phyloP scores from a whole-genome alignment of 2,797 vertebrate genomes.

The Periparus ater region DNA sequence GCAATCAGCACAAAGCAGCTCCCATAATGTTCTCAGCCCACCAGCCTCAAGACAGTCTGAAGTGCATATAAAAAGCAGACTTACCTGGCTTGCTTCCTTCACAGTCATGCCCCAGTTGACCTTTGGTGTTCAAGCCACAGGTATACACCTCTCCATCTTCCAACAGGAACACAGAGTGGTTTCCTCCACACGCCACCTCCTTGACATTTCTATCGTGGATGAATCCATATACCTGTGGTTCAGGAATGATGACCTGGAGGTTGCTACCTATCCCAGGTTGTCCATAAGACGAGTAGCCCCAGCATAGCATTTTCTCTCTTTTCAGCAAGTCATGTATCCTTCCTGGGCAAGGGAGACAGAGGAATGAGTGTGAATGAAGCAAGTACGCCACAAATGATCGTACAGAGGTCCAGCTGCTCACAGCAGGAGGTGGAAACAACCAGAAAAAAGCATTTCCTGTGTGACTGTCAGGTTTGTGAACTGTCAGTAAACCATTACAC shows the following conservation, averaged over 20 bases:
- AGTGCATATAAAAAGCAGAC: background rate
- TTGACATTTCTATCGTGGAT: slow-evolving; percentile 84
- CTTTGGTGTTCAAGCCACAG: slow-evolving; percentile 89
- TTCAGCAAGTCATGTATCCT: slow-evolving; percentile 75
- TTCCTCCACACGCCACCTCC: slow-evolving; percentile 88
- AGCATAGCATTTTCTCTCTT: slow-evolving; percentile 88
- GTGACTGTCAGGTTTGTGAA: background rate
- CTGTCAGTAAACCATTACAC: background rate
- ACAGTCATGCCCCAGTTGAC: slow-evolving; percentile 91
- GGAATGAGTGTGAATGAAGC: background rate
- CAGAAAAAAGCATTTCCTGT: background rate
- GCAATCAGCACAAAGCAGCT: background rate
- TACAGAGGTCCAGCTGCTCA: background rate
- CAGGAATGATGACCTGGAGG: slow-evolving; percentile 79
- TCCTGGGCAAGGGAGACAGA: background rate
- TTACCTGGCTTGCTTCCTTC: slow-evolving; percentile 86
- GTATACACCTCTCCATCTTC: slow-evolving; percentile 92
- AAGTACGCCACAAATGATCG: background rate
- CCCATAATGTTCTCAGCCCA: background rate
- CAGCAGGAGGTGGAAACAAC: background rate
- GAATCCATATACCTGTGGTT: slow-evolving; percentile 84
- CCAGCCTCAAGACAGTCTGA: background rate
- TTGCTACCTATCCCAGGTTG: slow-evolving; percentile 85
- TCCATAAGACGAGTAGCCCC: slow-evolving; percentile 92
- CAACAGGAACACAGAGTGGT: slow-evolving; percentile 90